phyloP scores from a whole-genome alignment of 2,113 vertebrate genomes.

The Petaurus breviceps region DNA sequence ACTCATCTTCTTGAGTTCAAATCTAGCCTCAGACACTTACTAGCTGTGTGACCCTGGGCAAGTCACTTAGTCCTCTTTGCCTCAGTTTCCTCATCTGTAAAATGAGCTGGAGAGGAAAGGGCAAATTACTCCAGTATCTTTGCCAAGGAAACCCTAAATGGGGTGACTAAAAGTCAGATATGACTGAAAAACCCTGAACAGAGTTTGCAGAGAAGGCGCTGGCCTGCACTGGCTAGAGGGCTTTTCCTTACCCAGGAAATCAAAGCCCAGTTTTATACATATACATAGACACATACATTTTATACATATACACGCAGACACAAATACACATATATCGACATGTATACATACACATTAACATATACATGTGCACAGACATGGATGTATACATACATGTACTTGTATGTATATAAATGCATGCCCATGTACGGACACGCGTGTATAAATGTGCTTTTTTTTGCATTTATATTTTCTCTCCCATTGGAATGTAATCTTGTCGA shows the following conservation, averaged over 20 bases:
- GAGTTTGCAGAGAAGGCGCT: not conserved
- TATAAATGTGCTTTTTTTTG: not conserved
- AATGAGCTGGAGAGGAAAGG: not conserved
- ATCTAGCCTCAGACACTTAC: not conserved
- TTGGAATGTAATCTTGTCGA: not conserved
- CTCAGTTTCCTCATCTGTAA: not conserved
- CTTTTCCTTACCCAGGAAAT: not conserved
- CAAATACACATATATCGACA: not conserved
- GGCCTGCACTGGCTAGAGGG: too few species aligned
- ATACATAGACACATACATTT: not conserved
- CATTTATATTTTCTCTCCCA: not conserved
- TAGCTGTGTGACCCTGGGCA: not conserved
- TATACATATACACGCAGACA: not conserved
- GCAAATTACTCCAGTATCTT: not conserved
- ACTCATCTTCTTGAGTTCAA: not conserved
- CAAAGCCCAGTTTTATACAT: not conserved
- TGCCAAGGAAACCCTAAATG: not conserved
- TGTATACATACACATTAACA: not conserved
- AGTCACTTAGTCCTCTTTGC: not conserved
- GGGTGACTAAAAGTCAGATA: not conserved
- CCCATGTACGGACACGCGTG: not conserved
- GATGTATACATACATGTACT: too few species aligned
- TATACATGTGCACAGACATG: too few species aligned
- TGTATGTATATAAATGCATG: not conserved
- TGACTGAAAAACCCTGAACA: not conserved